These are phyloP conservation scores for Cecropterus lyciades DNA, from an alignment of 1,140 invertebrate genomes.

Conservation along the genomic window DNA sequence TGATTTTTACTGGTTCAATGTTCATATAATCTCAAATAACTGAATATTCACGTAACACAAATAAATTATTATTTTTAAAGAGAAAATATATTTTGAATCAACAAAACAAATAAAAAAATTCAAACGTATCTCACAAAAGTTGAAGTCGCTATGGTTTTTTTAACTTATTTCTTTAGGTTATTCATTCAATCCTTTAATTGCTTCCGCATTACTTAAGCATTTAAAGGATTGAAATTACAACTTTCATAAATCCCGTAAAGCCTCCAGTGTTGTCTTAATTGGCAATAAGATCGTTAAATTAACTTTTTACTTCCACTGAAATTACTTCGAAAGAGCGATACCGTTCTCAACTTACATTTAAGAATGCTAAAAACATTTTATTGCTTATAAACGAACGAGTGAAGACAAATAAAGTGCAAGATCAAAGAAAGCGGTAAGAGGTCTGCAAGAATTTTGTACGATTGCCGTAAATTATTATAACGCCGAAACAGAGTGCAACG, in stretches of 20 bases:
- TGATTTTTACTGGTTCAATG: background rate
- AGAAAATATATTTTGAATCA: no score
- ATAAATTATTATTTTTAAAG: background rate
- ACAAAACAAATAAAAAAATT: no score
- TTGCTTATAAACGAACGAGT: constrained; percentile 14
- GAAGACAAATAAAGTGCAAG: constrained; percentile 15
- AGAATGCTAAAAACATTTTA: constrained; percentile 30
- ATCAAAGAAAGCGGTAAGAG: constrained; percentile 29
- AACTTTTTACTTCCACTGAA: constrained; percentile 25
- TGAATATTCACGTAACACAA: background rate
- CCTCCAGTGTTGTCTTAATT: constrained; percentile 14
- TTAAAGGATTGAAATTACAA: constrained; percentile 5
- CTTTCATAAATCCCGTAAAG: constrained; percentile 21
- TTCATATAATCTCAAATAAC: background rate
- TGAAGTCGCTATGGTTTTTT: background rate
- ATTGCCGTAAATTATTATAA: constrained; percentile 42
- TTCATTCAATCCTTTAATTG: background rate
- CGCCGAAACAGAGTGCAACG: constrained; percentile 40
- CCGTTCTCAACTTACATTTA: constrained; percentile 26
- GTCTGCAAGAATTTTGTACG: constrained; percentile 7
- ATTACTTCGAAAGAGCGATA: constrained; percentile 15
- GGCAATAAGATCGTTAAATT: constrained; percentile 31
- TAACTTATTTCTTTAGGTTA: background rate
- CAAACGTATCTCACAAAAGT: no score
- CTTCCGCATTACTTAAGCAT: background rate